Evolutionary conservation across 2,113 vertebrate species (phyloP).

Genomic region (Microcebus lehilahytsara): DNA sequence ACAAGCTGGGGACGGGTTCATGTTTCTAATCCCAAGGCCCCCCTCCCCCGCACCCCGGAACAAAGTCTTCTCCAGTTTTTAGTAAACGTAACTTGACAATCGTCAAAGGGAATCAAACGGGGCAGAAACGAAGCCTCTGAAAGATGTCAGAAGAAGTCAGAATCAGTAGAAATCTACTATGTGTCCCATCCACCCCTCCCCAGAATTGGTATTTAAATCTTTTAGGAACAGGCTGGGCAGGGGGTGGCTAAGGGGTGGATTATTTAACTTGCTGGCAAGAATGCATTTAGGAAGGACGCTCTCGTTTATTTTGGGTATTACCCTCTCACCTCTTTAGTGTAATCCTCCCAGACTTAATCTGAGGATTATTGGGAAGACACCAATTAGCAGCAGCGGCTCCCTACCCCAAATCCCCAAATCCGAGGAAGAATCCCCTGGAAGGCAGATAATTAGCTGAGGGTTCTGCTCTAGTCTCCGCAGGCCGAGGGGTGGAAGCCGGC

Average conservation of each 20-base stretch:
- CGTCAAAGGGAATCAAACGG: conserved; percentile 84
- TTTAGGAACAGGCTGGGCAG: conserved; percentile 56
- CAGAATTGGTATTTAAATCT: conserved; percentile 78
- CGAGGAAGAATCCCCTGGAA: conserved; percentile 71
- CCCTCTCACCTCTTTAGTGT: conserved; percentile 73
- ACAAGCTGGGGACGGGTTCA: conserved; percentile 82
- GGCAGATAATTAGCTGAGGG: conserved; percentile 81
- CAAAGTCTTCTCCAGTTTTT: conserved; percentile 78
- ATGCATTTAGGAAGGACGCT: conserved; percentile 76
- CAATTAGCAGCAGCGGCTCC: conserved; percentile 76
- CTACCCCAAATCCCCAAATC: conserved; percentile 73
- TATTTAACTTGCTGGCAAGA: conserved; percentile 79
- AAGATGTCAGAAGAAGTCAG: conserved; percentile 81
- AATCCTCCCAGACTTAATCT: conserved; percentile 81
- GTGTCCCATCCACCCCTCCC: conserved; percentile 34
- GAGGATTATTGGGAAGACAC: conserved; percentile 75
- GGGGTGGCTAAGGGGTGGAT: conserved; percentile 40
- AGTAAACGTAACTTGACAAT: conserved; percentile 85
- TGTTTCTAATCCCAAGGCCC: conserved; percentile 81
- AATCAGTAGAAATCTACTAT: conserved; percentile 81
- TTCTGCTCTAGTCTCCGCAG: conserved; percentile 74
- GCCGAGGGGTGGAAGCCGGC: conserved; percentile 19
- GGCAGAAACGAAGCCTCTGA: conserved; percentile 79
- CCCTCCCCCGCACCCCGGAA: conserved; percentile 61
- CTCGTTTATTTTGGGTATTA: conserved; percentile 82